phyloP scores from a whole-genome alignment of 2,113 vertebrate species.

The Xenopus borealis region DNA sequence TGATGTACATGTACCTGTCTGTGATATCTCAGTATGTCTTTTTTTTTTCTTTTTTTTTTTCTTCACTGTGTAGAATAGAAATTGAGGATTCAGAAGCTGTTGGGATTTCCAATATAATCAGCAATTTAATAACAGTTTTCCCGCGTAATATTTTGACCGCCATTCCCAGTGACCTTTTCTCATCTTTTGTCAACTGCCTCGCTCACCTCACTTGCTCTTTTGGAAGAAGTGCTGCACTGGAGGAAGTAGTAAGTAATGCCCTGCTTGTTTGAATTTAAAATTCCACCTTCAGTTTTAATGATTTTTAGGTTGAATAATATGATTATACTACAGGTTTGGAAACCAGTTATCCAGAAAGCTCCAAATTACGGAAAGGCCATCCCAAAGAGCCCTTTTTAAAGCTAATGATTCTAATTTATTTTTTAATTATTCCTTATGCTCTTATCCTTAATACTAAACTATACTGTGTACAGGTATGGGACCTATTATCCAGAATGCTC shows the following conservation, averaged over 20 bases:
- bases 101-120: conserved; percentile 94
- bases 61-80: conserved; percentile 81
- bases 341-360: no score
- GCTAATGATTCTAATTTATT: no score
- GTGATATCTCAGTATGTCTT: background rate
- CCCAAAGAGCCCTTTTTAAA: no score
- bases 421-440: no score
- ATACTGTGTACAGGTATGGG: no score
- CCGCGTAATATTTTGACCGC: conserved; percentile 90
- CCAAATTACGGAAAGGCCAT: no score
- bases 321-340: no score
- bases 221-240: conserved; percentile 92
- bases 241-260: conserved; percentile 87
- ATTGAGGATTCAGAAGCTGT: conserved; percentile 98
- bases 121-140: conserved; percentile 95
- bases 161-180: conserved; percentile 91
- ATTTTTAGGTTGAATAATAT: no score
- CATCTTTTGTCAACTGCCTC: conserved; percentile 97
- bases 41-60: conserved; percentile 23
- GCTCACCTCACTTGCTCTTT: conserved; percentile 96
- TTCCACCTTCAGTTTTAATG: no score
- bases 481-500: no score
- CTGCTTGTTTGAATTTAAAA: no score
- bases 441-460: no score
- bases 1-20: background rate